Evolutionary conservation across 64 coral and sea anemone species (phyloP).

Genomic region (Porites australiensis): DNA sequence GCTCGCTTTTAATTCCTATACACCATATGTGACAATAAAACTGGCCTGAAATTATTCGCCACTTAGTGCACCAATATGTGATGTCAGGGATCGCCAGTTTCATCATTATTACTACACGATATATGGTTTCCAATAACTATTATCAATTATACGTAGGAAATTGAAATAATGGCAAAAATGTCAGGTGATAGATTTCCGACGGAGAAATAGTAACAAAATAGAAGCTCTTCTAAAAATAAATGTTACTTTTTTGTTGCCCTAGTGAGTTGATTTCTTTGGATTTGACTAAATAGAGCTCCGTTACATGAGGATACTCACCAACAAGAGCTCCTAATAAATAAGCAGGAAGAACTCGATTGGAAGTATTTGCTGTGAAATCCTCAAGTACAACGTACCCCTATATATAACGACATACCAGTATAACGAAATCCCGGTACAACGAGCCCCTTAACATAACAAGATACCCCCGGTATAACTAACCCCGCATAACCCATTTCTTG

Average conservation of each 20-base stretch:
- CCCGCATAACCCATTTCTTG: too few relatives aligned
- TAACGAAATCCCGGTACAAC: too few relatives aligned
- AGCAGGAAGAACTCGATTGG: too few relatives aligned
- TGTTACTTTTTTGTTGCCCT: not conserved
- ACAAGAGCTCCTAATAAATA: too few relatives aligned
- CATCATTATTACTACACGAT: not conserved
- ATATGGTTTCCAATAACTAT: not conserved
- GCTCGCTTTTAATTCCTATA: constrained; percentile 89
- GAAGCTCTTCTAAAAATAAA: not conserved
- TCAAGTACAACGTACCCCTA: too few relatives aligned
- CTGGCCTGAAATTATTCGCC: not conserved
- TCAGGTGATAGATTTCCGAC: not conserved
- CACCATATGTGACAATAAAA: constrained; percentile 65
- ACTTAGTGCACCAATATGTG: not conserved
- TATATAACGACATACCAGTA: too few relatives aligned
- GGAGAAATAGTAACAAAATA: not conserved
- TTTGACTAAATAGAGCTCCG: too few relatives aligned
- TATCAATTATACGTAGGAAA: not conserved
- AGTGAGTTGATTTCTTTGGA: not conserved
- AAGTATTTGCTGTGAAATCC: too few relatives aligned
- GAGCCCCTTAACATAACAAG: too few relatives aligned
- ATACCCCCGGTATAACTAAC: too few relatives aligned
- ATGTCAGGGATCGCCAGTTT: not conserved
- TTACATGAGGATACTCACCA: too few relatives aligned
- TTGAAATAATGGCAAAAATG: not conserved